A percentile compares a stretch with the other conserved stretches of the same genome.
phyloP scores from a whole-genome alignment of 2,888 invertebrate species.

The Acleris emargana region DNA sequence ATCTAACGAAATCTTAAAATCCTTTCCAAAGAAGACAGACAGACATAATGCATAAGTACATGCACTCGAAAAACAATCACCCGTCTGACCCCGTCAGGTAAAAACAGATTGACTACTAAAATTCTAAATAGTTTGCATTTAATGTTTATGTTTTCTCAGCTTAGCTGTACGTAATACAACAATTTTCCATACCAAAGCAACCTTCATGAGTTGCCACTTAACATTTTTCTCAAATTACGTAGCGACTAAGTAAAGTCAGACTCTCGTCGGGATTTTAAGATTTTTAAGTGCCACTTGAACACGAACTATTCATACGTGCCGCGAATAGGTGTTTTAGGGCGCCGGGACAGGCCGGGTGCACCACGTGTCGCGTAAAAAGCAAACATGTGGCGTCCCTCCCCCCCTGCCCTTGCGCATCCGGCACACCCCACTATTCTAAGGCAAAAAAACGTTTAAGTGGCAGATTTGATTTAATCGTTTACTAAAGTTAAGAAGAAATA shows the following conservation, averaged over 20 bases:
- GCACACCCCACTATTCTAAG: constrained; percentile 46
- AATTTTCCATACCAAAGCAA: not conserved
- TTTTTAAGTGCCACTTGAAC: constrained; percentile 25
- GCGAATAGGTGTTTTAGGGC: constrained; percentile 14
- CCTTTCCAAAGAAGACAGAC: too few species aligned
- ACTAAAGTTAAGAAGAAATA: too few species aligned
- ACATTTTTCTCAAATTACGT: not conserved
- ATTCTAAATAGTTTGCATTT: too few species aligned
- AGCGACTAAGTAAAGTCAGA: not conserved
- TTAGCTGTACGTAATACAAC: not conserved
- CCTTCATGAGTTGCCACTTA: not conserved
- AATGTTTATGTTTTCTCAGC: not conserved
- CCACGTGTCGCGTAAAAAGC: constrained; percentile 61
- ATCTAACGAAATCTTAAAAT: not conserved
- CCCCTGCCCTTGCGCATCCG: constrained; percentile 51
- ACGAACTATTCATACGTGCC: constrained; percentile 11
- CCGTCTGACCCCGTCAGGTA: too few species aligned
- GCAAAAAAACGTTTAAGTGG: constrained; percentile 5
- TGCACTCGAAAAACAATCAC: too few species aligned
- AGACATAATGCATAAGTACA: too few species aligned
- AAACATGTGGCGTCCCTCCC: constrained; percentile 55
- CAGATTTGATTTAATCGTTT: constrained; percentile 6
- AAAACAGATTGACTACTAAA: too few species aligned
- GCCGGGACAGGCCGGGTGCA: constrained; percentile 43
- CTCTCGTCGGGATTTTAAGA: constrained; percentile 12